Evolutionary conservation across 2,888 invertebrate genomes (phyloP), one percentile per base, ranked within the genome.

Genomic region (Sclerodermus sp.): DNA sequence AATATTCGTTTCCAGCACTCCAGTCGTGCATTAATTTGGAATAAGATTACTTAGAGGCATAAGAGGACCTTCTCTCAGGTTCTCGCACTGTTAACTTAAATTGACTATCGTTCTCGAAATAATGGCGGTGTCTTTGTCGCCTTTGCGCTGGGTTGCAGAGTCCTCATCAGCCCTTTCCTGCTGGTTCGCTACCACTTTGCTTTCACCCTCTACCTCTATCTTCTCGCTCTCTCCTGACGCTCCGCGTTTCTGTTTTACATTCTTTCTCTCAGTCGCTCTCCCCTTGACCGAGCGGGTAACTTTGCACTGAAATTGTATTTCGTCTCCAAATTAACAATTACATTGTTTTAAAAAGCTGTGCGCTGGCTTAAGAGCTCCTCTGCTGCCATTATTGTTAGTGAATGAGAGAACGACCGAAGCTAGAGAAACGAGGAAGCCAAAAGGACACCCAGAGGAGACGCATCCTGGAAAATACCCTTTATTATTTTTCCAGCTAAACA

Each of bases 41-140:
- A 67, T 62, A 60, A 67, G 65, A 66, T 67, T 62, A 60, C 63
- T 63, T 64, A 55, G 58, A 55, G 55, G 64, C 64, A 55, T 61
- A 51, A 55, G 54, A 57, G 56, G 54, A 50, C 57, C 55, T 55
- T 51, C 62, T 55, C 12, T 55, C 51, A 46, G 50, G 54, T 55
- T 60, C 58, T 45, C 43, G 55, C 53, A 57, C 54, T 58, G 60
- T 64, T 66, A 65, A 66, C 60, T 65, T 61, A 64, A 68, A 68
- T 68, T 65, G 69, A 69, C 65, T 69, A 66, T 68, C 64, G 57
- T 62, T 67, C 64, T 61, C 59, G 59, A 64, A 66, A 63, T 66
- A 66, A 65, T 62, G 57, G 60, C 58, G 44, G 51, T 49, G 59
- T 62, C 62, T 62, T 60, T 53, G 58, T 58, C 60, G 57, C 57